Base-by-base conservation (phyloP, 2,888 invertebrate genomes). In the Escarpia spicata region DNA sequence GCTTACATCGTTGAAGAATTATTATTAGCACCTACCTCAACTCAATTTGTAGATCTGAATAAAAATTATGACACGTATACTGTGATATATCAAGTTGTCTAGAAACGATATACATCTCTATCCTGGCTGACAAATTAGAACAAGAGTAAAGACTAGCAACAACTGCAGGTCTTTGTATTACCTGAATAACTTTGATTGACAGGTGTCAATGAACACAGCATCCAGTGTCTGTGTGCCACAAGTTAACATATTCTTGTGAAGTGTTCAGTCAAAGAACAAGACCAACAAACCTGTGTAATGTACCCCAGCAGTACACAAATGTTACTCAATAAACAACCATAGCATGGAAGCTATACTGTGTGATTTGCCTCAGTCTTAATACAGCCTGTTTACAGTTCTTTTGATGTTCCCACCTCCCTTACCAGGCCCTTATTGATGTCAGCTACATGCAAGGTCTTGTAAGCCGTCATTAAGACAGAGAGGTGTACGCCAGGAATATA, bases 241-340 rank as follows among this genome's bases (percentile, higher is more conserved):
- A n/a, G 75, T 75, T 75, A 75, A 75, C n/a, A 75, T 75, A 75
- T 75, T 75, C 75, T 75, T 75, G 75, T 75, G 75, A 75, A 75
- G 26, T 75, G 26, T n/a, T 75, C 75, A 75, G n/a, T 26, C 4
- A 75, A 19, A 75, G 75, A 26, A 19, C 75, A 75, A 75, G 75
- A 26, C 15, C 75, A 75, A 75, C 75, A 75, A 75, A 26, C 75
- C 26, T 19, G 19, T 75, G 75, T 26, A n/a, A 75, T 75, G 19
- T 75, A 75, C 75, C 15, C 75, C 75, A 75, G 75, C 19, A 75
- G 19, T 75, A 75, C 19, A 75, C 75, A 75, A 75, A 75, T 75
- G 75, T 75, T 75, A 75, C n/a, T 75, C 75, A 75, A 75, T 26
- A 6, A 75, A 75, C 19, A 26, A 75, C n/a, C n/a, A 3, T 4